A percentile compares a stretch with the other conserved stretches of the same genome.
phyloP scores from a whole-genome alignment of 2,797 vertebrate species.

The Onychomys leucogaster region DNA sequence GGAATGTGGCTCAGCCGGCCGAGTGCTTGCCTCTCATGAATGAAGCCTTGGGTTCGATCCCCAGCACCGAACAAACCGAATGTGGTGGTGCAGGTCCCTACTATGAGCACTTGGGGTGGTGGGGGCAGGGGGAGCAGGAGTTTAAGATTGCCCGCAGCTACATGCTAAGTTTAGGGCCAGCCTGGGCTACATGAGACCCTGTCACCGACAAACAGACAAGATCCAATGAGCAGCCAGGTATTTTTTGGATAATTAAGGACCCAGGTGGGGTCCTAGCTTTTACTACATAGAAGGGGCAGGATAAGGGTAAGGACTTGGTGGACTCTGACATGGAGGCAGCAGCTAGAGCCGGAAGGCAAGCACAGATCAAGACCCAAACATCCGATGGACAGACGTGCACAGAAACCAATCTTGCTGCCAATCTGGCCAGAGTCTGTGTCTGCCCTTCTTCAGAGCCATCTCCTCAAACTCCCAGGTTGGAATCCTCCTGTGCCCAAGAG shows the following conservation, averaged over 20 bases:
- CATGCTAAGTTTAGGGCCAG: not conserved
- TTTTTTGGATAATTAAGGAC: not conserved
- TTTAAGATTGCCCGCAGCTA: not conserved
- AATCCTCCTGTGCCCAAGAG: not conserved
- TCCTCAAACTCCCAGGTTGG: not conserved
- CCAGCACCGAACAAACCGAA: not conserved
- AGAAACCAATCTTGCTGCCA: not conserved
- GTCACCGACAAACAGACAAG: not conserved
- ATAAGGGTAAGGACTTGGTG: not conserved
- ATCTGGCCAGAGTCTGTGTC: not conserved
- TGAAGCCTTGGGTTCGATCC: not conserved
- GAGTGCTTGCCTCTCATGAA: not conserved
- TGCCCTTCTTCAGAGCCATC: not conserved
- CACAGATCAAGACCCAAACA: not conserved
- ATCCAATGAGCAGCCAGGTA: not conserved
- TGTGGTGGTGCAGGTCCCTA: not conserved
- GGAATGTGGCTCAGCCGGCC: not conserved
- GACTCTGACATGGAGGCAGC: not conserved
- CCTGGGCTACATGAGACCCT: not conserved
- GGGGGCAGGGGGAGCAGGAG: not conserved
- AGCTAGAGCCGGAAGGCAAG: not conserved
- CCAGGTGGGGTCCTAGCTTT: too few relatives aligned
- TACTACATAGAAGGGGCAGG: not conserved
- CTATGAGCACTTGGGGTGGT: not conserved
- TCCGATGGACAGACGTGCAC: too few relatives aligned